Base-by-base conservation (phyloP, 1,140 invertebrate genomes). In the Cydia fagiglandana region DNA sequence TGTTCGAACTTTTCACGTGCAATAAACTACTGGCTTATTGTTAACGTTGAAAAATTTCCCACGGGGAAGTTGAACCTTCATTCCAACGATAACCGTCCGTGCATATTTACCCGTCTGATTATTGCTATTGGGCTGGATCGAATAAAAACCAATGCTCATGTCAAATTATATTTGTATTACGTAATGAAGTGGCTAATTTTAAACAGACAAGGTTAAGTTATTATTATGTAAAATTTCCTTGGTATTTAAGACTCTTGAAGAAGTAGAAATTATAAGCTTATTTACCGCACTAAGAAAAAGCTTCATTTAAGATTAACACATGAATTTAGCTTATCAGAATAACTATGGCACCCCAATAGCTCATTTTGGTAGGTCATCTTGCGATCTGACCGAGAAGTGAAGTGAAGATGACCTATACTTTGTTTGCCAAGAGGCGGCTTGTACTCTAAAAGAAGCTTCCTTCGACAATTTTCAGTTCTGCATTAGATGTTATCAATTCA, bases 41-140 rank as follows among this genome's bases (percentile, higher is more conserved):
- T 81, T 78, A 81, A 79, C 53, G 56, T 64, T 79, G 70, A 76
- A 79, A 73, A 78, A 76, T 76, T 76, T 78, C 76, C 76, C 76
- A 34, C 12, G 73, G 75, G 77, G 34, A 68, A 68, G 30, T 68
- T 30, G 64, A 68, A 75, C 73, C 76, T 75, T 70, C 76, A 79
- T 76, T 76, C 64, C 76, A 70, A 64, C 64, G 76, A 76, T 79
- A 34, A 30, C 13, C 4, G n/a, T 15, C 5, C 13, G 28, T 68
- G 30, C 15, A 9, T 38, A 34, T 68, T 34, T 68, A 34, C 64
- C 1, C 30, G 13, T 34, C 30, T 30, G 64, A 12, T 68, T 68
- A 68, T 34, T 34, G 64, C 47, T 30, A 68, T 9, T 17, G 53
- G 17, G n/a, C n/a, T n/a, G n/a, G n/a, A 56, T 7, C 17, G 4